Evolutionary conservation across 2,888 invertebrate genomes (phyloP).

Genomic region (Scaeva pyrastri): DNA sequence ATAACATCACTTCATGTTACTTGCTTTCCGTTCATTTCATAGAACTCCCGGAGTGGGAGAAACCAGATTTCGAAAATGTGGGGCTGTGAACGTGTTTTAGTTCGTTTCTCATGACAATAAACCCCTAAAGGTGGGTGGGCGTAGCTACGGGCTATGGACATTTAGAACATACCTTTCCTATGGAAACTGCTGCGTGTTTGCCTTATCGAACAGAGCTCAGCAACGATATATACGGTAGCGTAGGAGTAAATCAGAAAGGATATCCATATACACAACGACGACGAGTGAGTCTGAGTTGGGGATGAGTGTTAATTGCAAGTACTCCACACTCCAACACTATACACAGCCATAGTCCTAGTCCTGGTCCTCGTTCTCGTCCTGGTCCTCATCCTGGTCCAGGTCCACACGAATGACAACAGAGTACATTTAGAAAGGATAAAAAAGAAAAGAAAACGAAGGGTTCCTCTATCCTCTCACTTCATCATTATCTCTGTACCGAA

Average conservation of each 20-base stretch:
- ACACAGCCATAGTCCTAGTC: not conserved
- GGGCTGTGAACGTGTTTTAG: slow-evolving; percentile 52
- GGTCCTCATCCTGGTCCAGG: no score
- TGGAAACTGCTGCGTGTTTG: slow-evolving; percentile 49
- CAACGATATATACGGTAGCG: not conserved
- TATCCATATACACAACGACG: not conserved
- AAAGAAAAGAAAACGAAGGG: slow-evolving; percentile 19
- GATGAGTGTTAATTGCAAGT: slow-evolving; percentile 73
- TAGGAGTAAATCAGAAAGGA: slow-evolving; percentile 34
- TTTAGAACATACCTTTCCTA: slow-evolving; percentile 58
- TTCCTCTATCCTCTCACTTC: slow-evolving; percentile 6
- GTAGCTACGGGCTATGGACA: slow-evolving; percentile 45
- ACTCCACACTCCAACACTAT: slow-evolving; percentile 28
- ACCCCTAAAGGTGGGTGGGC: slow-evolving; percentile 39
- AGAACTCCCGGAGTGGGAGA: not conserved
- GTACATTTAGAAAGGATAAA: slow-evolving; percentile 14
- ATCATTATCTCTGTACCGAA: not conserved
- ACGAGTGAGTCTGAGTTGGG: slow-evolving; percentile 4
- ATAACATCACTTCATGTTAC: slow-evolving; percentile 33
- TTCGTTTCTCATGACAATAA: slow-evolving; percentile 63
- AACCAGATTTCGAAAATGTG: slow-evolving; percentile 27
- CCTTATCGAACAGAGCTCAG: slow-evolving; percentile 46
- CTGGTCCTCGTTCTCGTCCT: no score
- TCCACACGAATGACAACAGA: slow-evolving; percentile 46
- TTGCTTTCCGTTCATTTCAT: slow-evolving; percentile 31